These are phyloP conservation scores for Pygathrix nemaeus DNA, from an alignment of 2,113 vertebrate species.

Conservation along the genomic window DNA sequence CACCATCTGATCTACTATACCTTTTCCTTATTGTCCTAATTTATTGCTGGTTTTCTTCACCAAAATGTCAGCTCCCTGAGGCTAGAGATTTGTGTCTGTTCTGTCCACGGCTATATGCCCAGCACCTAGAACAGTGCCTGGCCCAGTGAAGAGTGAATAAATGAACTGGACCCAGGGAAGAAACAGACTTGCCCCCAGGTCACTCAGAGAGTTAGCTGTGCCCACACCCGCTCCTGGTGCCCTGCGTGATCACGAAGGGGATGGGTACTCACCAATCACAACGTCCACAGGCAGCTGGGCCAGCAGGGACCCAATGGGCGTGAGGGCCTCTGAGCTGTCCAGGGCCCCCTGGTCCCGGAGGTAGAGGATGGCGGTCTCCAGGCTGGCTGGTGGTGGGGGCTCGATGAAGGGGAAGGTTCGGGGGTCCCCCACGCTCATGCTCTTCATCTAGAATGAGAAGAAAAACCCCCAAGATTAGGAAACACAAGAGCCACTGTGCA, in stretches of 20 bases:
- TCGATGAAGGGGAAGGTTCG: slow-evolving; percentile 93
- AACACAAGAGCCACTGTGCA: neutral
- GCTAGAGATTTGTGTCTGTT: neutral
- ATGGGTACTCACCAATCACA: slow-evolving; percentile 88
- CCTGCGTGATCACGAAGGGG: accelerated
- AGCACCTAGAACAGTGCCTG: neutral
- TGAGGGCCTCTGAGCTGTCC: slow-evolving; percentile 86
- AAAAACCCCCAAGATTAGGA: neutral
- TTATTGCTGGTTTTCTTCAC: neutral
- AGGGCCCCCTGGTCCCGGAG: slow-evolving; percentile 93
- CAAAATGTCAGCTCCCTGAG: neutral
- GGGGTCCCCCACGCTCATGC: slow-evolving; percentile 93
- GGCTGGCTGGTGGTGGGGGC: slow-evolving; percentile 89
- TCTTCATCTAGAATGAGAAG: slow-evolving; percentile 90
- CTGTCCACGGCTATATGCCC: neutral
- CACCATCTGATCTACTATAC: neutral
- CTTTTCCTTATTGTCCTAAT: neutral
- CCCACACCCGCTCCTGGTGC: accelerated
- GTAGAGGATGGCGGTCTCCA: slow-evolving; percentile 92
- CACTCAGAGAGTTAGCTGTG: accelerated
- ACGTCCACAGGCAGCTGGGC: slow-evolving; percentile 94
- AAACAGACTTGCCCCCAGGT: accelerated
- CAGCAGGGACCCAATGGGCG: slow-evolving; percentile 90
- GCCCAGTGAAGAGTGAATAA: neutral
- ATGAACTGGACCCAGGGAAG: neutral